A percentile compares a stretch with the other conserved stretches of the same genome.
These are phyloP conservation scores for Embiotoca jacksoni DNA, from an alignment of 2,113 vertebrate species.

Conservation along the genomic window DNA sequence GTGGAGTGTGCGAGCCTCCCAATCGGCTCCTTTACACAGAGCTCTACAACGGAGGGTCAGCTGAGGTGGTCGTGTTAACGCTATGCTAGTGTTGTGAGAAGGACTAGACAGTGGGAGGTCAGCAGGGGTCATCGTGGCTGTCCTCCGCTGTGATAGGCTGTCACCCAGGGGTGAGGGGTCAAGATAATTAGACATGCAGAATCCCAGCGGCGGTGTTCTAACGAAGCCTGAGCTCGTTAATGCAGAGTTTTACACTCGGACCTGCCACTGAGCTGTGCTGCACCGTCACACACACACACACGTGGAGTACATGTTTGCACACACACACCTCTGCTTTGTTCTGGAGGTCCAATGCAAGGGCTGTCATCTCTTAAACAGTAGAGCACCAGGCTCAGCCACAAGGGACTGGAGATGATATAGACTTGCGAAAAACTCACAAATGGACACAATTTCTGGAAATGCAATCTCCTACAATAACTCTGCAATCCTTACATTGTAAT, in stretches of 20 bases:
- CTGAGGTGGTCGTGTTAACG: constrained; percentile 70
- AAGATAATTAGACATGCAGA: constrained; percentile 79
- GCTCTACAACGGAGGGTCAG: constrained; percentile 57
- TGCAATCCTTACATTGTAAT: constrained; percentile 1
- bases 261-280: constrained; percentile 79
- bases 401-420: constrained; percentile 48
- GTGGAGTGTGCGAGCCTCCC: constrained; percentile 26
- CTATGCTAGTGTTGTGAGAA: constrained; percentile 79
- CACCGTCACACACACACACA: constrained; percentile 67
- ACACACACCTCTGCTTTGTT: constrained; percentile 69
- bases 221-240: constrained; percentile 82
- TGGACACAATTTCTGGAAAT: constrained; percentile 21
- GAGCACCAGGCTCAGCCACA: constrained; percentile 39
- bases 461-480: constrained; percentile 8
- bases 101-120: constrained; percentile 80
- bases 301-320: constrained; percentile 51
- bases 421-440: constrained; percentile 31
- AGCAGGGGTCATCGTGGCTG: constrained; percentile 76
- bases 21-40: constrained; percentile 35
- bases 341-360: constrained; percentile 50
- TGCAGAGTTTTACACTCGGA: constrained; percentile 79
- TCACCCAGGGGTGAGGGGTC: constrained; percentile 79
- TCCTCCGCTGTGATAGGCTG: constrained; percentile 83
- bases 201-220: constrained; percentile 70
- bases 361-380: constrained; percentile 65